Conservation (phyloP, 1,140 invertebrate genomes). For the Brachionus sp. region DNA sequence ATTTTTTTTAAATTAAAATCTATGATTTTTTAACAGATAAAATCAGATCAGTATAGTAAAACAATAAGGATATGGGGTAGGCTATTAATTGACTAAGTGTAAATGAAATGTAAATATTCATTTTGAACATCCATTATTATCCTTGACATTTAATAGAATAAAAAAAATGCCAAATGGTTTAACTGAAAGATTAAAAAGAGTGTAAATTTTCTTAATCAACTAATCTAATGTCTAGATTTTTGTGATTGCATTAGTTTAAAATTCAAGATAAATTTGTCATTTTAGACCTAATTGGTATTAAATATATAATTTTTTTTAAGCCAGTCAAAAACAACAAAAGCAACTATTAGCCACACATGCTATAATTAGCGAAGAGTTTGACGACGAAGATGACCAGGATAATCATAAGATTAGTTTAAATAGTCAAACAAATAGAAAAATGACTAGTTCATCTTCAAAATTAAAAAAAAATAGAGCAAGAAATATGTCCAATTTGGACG, state of each 20-base stretch:
- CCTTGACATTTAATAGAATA: too few relatives aligned
- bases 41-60: too few relatives aligned
- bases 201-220: background rate
- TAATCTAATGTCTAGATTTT: background rate
- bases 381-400: constrained; percentile 7
- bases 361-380: constrained; percentile 4
- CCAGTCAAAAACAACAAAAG: constrained; percentile 29
- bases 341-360: background rate
- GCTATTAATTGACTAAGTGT: too few relatives aligned
- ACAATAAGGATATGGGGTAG: too few relatives aligned
- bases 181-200: too few relatives aligned
- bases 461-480: background rate
- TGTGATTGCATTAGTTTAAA: background rate
- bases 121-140: too few relatives aligned
- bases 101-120: too few relatives aligned
- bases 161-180: too few relatives aligned
- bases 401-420: constrained; percentile 7
- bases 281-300: background rate
- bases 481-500: background rate
- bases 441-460: background rate
- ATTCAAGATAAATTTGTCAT: background rate
- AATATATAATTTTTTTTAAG: background rate
- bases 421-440: constrained; percentile 16
- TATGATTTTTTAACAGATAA: too few relatives aligned
- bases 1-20: too few relatives aligned